These are phyloP conservation scores for Metacarcinus magister DNA, from an alignment of 2,888 invertebrate species.

Conservation along the genomic window DNA sequence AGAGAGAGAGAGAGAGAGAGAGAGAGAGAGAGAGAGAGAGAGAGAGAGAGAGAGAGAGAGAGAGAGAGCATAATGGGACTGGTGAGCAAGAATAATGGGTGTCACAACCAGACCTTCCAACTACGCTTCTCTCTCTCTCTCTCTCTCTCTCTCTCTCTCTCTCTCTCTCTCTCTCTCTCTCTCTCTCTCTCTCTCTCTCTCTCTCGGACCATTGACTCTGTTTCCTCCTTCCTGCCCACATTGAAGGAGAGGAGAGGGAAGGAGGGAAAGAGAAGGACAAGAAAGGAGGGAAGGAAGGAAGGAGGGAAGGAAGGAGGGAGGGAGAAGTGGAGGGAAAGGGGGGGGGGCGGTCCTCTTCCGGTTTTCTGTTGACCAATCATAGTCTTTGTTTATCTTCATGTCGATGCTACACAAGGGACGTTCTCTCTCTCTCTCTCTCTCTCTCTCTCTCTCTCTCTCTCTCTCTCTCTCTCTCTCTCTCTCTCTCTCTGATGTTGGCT, in stretches of 20 bases:
- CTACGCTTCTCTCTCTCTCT: neutral
- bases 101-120: conserved; percentile 35
- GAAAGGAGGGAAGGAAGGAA: neutral
- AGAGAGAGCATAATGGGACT: conserved; percentile 57
- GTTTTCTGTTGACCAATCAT: conserved; percentile 23
- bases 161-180: conserved; percentile 45
- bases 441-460: conserved; percentile 45
- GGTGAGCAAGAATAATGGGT: conserved; percentile 45
- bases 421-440: conserved; percentile 21
- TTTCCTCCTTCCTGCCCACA: conserved; percentile 37
- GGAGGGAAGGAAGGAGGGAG: neutral
- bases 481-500: neutral
- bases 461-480: conserved; percentile 27
- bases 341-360: neutral
- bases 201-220: neutral
- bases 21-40: conserved; percentile 62
- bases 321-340: neutral
- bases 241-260: neutral
- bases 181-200: conserved; percentile 35
- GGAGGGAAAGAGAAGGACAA: neutral
- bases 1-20: conserved; percentile 53
- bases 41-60: conserved; percentile 65
- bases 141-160: conserved; percentile 20
- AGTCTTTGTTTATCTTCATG: conserved; percentile 16
- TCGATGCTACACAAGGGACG: neutral